A percentile compares a stretch with the other conserved stretches of the same genome.
Evolutionary conservation across 2,888 invertebrate species (phyloP).

Genomic region (Scaptomyza polygonia): DNA sequence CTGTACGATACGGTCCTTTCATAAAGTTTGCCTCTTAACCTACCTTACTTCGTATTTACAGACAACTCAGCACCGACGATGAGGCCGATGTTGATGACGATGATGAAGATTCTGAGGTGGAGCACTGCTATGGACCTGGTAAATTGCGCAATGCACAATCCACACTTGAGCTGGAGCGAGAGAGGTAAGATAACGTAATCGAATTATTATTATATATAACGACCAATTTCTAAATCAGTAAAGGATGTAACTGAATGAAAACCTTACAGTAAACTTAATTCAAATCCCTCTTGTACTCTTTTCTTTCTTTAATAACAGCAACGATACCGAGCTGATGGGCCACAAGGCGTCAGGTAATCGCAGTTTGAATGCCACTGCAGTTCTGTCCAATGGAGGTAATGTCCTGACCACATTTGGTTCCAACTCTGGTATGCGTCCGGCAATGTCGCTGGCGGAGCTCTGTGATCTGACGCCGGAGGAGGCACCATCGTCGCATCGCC

Average conservation of each 20-base stretch:
- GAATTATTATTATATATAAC: too few species aligned
- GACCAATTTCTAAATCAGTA: background rate
- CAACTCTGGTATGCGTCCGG: slow-evolving; percentile 87
- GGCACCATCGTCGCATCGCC: slow-evolving; percentile 88
- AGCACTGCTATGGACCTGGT: slow-evolving; percentile 87
- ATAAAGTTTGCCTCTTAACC: background rate
- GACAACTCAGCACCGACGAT: slow-evolving; percentile 85
- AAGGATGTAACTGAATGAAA: too few species aligned
- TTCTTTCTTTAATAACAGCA: slow-evolving; percentile 23
- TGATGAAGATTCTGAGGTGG: slow-evolving; percentile 87
- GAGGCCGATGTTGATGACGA: slow-evolving; percentile 86
- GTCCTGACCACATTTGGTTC: slow-evolving; percentile 52
- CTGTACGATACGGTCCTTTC: slow-evolving; percentile 83
- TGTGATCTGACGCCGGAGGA: slow-evolving; percentile 88
- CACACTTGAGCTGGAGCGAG: slow-evolving; percentile 88
- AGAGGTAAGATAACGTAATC: too few species aligned
- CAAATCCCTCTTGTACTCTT: background rate
- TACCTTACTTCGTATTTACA: slow-evolving; percentile 17
- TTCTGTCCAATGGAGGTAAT: slow-evolving; percentile 49
- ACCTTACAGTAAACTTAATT: background rate
- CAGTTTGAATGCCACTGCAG: slow-evolving; percentile 55
- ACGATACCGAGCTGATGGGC: slow-evolving; percentile 56
- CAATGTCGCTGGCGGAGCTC: slow-evolving; percentile 88
- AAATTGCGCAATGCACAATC: slow-evolving; percentile 88
- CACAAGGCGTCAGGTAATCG: slow-evolving; percentile 63